Evolutionary conservation across 2,888 invertebrate species (phyloP).

Genomic region (Rhaphigaster nebulosa): DNA sequence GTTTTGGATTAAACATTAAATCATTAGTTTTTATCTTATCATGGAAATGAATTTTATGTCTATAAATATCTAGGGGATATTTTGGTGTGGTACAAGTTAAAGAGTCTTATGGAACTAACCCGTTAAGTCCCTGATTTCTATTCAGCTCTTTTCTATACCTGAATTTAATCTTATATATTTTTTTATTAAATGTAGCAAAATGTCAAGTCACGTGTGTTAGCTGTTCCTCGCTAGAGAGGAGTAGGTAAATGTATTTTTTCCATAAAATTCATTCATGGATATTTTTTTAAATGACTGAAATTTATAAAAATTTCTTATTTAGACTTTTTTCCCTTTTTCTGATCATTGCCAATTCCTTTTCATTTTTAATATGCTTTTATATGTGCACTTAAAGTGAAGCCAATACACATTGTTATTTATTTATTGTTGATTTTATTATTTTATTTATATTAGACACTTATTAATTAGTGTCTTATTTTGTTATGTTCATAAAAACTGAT

Average conservation of each 20-base stretch:
- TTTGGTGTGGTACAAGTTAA: conserved; percentile 41
- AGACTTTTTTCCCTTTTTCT: not conserved
- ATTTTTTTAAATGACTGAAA: conserved; percentile 57
- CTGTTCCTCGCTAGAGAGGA: conserved; percentile 44
- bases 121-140: conserved; percentile 48
- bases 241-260: conserved; percentile 55
- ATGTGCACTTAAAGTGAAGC: not conserved
- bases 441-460: conserved; percentile 47
- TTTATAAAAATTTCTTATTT: conserved; percentile 17
- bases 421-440: conserved; percentile 54
- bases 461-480: conserved; percentile 7
- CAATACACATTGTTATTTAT: conserved; percentile 51
- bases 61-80: conserved; percentile 11
- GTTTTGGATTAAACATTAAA: conserved; percentile 21
- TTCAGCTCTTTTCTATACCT: conserved; percentile 54
- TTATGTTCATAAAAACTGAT: conserved; percentile 25
- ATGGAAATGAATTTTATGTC: conserved; percentile 34
- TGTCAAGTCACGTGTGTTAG: conserved; percentile 54
- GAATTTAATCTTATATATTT: conserved; percentile 59
- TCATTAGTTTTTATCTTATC: conserved; percentile 3
- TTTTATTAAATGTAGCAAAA: conserved; percentile 54
- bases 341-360: not conserved
- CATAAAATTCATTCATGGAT: conserved; percentile 55
- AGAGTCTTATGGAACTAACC: conserved; percentile 24
- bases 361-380: conserved; percentile 21